Evolutionary conservation across 30 jellyfish, hydroid and myxozoan species (phyloP).

Genomic region (Clytia hemisphaerica): DNA sequence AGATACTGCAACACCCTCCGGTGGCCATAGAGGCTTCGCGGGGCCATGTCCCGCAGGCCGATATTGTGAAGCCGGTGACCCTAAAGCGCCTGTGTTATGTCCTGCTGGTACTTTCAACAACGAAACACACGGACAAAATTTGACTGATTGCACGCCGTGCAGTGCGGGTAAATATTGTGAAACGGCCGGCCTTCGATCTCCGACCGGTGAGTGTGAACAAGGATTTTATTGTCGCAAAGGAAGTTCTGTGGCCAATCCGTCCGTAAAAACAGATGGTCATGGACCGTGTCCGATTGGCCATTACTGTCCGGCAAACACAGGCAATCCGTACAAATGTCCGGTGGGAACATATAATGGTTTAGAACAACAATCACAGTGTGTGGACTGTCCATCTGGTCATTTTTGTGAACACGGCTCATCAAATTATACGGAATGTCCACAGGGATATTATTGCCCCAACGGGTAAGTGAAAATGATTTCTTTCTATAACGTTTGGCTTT

Average conservation of each 20-base stretch:
- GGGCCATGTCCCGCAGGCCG: constrained; percentile 88
- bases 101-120: constrained; percentile 83
- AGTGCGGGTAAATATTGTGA: constrained; percentile 75
- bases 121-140: constrained; percentile 62
- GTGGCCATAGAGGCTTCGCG: constrained; percentile 76
- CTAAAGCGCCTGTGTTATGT: constrained; percentile 79
- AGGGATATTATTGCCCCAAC: constrained; percentile 87
- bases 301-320: constrained; percentile 58
- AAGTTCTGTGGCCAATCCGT: constrained; percentile 54
- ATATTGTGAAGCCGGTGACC: constrained; percentile 79
- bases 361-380: constrained; percentile 52
- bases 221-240: constrained; percentile 87
- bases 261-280: constrained; percentile 39
- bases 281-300: constrained; percentile 89
- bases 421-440: constrained; percentile 54
- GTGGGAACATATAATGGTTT: constrained; percentile 71
- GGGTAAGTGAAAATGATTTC: constrained; percentile 37
- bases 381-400: constrained; percentile 69
- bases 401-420: constrained; percentile 65
- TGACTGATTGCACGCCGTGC: constrained; percentile 57
- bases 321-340: constrained; percentile 54
- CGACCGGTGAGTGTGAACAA: constrained; percentile 70
- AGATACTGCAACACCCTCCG: constrained; percentile 85
- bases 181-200: constrained; percentile 70
- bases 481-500: not conserved